Base-by-base conservation (phyloP, 2,797 vertebrate genomes). In the Cygnus olor region DNA sequence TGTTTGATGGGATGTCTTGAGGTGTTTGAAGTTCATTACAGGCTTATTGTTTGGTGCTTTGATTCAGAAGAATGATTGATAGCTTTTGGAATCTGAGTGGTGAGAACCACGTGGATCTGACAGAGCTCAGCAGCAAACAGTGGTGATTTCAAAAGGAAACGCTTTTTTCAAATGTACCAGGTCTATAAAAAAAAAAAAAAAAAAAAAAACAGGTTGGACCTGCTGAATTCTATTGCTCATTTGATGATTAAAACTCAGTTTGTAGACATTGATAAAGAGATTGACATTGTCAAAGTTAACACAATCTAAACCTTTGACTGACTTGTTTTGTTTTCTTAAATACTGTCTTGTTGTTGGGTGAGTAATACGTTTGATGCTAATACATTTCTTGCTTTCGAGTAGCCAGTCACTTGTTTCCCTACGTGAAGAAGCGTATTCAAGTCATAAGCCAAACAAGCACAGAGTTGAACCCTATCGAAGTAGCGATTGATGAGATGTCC, bases 401-500 rank as follows among this genome's bases (percentile, higher is more conserved):
- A 99, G 99, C 99, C 9, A 99, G 98, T 80, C 99, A 99, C 95
- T 97, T 98, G 94, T 99, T 99, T 87, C 99, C 99, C 5, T 99
- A 99, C 2, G 98, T 99, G 91, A 99, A 99, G 98, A 99, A 99
- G 95, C 98, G 99, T 19, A 99, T 99, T 80, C 99, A 99, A 95
- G 99, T 99, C 90, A 95, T 99, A 80, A 99, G 99, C 96, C 99
- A 99, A 79, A 98, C 99, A 44, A 99, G 99, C 97, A 99, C 98
- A 5, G 99, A 99, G 92, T 98, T 99, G 98, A 99, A 99, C 95
- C 99, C 99, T 2, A 99, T 99, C 1, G 99, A 99, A 95, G 99
- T 99, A 42, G 99, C 99, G 0, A 99, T 99, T 24, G 99, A 99
- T 53, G 99, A 99, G 98, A 99, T 99, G 99, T 99, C 99, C 44